A percentile compares a stretch with the other conserved stretches of the same genome.
These are phyloP conservation scores for Sturnus vulgaris DNA, from an alignment of 2,113 vertebrate genomes.

Conservation along the genomic window DNA sequence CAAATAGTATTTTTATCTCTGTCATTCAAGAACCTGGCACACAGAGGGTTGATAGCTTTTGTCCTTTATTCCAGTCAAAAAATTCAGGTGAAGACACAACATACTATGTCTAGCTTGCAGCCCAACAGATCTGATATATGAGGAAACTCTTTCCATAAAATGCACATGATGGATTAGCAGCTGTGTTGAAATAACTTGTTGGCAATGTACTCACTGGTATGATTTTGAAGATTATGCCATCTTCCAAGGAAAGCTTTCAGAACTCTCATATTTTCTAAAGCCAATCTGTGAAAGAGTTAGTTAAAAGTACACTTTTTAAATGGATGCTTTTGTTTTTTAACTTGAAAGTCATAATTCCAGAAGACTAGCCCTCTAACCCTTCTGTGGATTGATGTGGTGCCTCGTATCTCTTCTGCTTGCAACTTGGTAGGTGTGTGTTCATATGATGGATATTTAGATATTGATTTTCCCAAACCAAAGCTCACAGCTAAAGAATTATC, in stretches of 20 bases:
- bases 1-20: background rate
- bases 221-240: constrained; percentile 10
- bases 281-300: background rate
- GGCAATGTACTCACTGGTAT: background rate
- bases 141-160: background rate
- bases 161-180: background rate
- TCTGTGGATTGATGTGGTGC: background rate
- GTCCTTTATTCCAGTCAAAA: background rate
- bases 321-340: background rate
- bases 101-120: background rate
- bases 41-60: background rate
- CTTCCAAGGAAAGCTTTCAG: background rate
- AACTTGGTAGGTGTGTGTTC: background rate
- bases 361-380: background rate
- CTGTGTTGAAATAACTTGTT: background rate
- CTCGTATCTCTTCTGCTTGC: background rate
- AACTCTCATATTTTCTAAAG: background rate
- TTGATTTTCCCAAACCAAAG: background rate
- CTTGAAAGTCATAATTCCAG: background rate
- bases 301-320: background rate
- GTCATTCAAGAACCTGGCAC: background rate
- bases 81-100: background rate
- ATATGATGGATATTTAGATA: background rate
- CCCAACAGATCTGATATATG: background rate
- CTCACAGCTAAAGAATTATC: background rate